Evolutionary conservation across 2,113 vertebrate species (phyloP).

Genomic region (Lonchura striata): DNA sequence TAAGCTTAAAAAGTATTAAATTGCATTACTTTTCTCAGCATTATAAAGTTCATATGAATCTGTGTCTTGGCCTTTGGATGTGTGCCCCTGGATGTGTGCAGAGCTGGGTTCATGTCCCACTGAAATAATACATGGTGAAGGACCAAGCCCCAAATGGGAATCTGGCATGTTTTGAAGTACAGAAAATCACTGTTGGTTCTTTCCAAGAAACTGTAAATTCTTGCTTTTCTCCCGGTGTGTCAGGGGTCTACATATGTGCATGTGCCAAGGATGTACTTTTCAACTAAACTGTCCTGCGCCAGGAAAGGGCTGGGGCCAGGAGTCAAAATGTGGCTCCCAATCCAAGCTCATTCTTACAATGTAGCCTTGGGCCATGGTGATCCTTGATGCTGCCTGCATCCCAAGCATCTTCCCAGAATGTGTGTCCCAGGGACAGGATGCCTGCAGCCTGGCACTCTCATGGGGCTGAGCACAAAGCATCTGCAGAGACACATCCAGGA

Average conservation of each 20-base stretch:
- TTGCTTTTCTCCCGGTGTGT: neutral
- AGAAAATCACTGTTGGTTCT: neutral
- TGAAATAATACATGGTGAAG: neutral
- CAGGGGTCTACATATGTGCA: neutral
- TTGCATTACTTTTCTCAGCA: neutral
- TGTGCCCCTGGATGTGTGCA: fast-evolving
- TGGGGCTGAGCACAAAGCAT: neutral
- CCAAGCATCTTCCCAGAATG: neutral
- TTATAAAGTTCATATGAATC: neutral
- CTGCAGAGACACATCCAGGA: neutral
- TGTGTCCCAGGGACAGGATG: neutral
- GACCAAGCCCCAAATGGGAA: neutral
- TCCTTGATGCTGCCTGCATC: neutral
- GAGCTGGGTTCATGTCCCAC: neutral
- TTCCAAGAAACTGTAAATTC: neutral
- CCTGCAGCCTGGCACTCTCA: fast-evolving
- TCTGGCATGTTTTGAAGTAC: neutral
- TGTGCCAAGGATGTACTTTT: neutral
- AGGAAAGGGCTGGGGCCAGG: neutral
- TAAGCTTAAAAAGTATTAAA: neutral
- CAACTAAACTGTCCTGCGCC: neutral
- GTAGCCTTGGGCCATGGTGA: neutral
- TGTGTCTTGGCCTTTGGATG: neutral
- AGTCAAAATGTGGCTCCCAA: neutral
- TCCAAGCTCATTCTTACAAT: fast-evolving